Base-by-base conservation (phyloP, 2,797 vertebrate genomes). In the Lithobates pipiens region DNA sequence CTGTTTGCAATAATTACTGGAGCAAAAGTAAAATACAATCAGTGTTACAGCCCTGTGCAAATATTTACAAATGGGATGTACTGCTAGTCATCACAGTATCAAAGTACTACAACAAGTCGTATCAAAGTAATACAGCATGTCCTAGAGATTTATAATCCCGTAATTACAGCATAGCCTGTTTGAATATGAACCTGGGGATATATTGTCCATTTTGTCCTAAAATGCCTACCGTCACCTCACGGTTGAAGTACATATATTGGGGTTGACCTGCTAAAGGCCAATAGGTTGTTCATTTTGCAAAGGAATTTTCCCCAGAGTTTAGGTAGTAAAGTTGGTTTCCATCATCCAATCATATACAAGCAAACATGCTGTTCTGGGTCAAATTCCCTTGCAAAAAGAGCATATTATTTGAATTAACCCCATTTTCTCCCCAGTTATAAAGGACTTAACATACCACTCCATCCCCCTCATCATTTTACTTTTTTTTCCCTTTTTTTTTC, bases 11-110 rank as follows among this genome's bases (percentile, higher is more conserved):
- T 81, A 72, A 27, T 54, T 73, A 29, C 80, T 74, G 39, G 32
- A 73, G 25, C 46, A 82, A 72, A 82, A 82, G 71, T 25, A 34
- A 39, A 50, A 50, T 67, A 70, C 54, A 73, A 72, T 72, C 34
- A 44, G 23, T 5, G 75, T 77, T 46, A 70, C 83, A 85, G 72
- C 68, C 83, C 79, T 85, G 25, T 73, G 46, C 69, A 71, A 85
- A 85, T 79, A 85, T 79, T 85, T 61, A 67, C 75, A 76, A 16
- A 73, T 27, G 25, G 13, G 57, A 39, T 39, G 72, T 73, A 69
- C 36, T 78, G 42, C 70, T 78, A 70, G 34, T 71, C 34, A 79
- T 71, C 54, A 18, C 68, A 10, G 77, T 67, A 78, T 42, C 76
- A 78, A 78, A 32, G 39, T 50, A n/a, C 27, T 71, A 10, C 42